phyloP scores from a whole-genome alignment of 2,113 vertebrate species.

The Petroica traversi region DNA sequence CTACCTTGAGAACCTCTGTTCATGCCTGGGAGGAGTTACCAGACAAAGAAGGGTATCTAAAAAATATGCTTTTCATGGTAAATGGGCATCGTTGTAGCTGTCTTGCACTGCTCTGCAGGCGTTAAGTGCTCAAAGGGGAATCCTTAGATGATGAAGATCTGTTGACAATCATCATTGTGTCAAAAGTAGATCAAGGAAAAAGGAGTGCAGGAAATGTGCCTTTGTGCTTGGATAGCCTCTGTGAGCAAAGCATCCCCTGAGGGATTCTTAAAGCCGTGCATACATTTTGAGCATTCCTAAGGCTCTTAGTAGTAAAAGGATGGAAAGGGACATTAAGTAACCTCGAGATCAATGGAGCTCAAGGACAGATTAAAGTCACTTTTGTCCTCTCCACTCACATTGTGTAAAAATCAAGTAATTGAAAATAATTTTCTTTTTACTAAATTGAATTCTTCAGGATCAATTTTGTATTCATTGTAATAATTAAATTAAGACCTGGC shows the following conservation, averaged over 20 bases:
- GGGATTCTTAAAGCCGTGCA: neutral
- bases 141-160: neutral
- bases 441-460: neutral
- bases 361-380: neutral
- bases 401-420: neutral
- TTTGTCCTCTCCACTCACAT: neutral
- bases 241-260: neutral
- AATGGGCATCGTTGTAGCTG: neutral
- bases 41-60: neutral
- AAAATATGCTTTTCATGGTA: neutral
- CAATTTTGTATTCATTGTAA: neutral
- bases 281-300: neutral
- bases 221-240: neutral
- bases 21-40: neutral
- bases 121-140: neutral
- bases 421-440: neutral
- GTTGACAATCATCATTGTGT: neutral
- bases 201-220: neutral
- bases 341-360: neutral
- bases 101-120: neutral
- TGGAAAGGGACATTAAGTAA: neutral
- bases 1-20: neutral
- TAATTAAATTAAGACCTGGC: neutral
- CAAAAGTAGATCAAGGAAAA: slow-evolving; percentile 15
- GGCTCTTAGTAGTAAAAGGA: neutral